phyloP scores from a whole-genome alignment of 2,113 vertebrate genomes.

The Mustelus asterias region DNA sequence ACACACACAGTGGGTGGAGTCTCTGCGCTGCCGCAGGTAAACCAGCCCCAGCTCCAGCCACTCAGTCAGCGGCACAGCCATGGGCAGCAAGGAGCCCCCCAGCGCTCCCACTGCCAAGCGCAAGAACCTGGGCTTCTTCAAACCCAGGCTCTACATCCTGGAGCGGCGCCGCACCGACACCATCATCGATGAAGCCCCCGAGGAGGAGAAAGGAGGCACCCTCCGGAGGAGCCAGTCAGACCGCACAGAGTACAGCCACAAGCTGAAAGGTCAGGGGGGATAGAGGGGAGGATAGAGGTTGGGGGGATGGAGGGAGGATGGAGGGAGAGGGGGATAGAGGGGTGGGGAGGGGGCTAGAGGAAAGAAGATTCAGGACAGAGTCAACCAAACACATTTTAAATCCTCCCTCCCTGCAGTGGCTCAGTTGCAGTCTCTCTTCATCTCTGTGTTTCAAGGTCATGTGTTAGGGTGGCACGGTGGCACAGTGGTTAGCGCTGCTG shows the following conservation, averaged over 20 bases:
- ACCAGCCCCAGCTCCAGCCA: too few relatives aligned
- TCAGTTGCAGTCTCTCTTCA: too few relatives aligned
- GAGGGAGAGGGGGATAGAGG: neutral
- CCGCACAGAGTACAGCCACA: constrained; percentile 88
- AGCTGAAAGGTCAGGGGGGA: constrained; percentile 74
- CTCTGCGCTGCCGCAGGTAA: neutral
- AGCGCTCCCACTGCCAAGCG: constrained; percentile 54
- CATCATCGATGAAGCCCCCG: constrained; percentile 61
- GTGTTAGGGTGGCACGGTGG: too few relatives aligned
- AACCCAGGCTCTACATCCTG: constrained; percentile 64
- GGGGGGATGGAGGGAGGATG: too few relatives aligned
- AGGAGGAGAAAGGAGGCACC: constrained; percentile 64
- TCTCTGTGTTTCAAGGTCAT: too few relatives aligned
- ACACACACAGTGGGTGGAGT: neutral
- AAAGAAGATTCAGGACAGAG: too few relatives aligned
- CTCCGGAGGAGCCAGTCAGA: constrained; percentile 91
- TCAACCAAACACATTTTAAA: too few relatives aligned
- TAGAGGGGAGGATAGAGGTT: accelerated
- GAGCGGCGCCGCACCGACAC: constrained; percentile 89
- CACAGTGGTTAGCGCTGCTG: too few relatives aligned
- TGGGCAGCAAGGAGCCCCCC: neutral
- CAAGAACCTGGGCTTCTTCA: constrained; percentile 73
- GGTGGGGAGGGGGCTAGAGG: too few relatives aligned
- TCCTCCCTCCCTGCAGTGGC: too few relatives aligned
- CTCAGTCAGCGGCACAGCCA: too few relatives aligned